Percentiles rank a stretch among this genome's conserved stretches.
Evolutionary conservation across 2,888 invertebrate genomes (phyloP).

Genomic region (Acronicta alni): DNA sequence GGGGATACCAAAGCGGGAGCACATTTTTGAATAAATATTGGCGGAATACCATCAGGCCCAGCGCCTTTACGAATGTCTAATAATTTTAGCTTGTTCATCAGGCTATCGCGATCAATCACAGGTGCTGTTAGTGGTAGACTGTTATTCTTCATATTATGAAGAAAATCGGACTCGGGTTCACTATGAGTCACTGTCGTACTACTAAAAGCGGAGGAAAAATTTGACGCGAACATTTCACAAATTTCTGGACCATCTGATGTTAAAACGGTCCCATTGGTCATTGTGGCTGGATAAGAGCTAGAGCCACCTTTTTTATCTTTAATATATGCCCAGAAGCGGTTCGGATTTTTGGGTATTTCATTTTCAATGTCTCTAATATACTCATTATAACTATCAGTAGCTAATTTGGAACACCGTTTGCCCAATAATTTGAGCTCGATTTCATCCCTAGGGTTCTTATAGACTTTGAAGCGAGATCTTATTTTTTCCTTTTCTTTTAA

Average conservation of each 20-base stretch:
- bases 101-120: background rate
- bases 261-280: background rate
- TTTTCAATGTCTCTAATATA: background rate
- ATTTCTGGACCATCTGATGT: background rate
- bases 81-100: background rate
- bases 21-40: background rate
- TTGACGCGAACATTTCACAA: background rate
- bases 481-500: background rate
- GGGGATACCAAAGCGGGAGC: background rate
- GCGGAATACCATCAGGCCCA: background rate
- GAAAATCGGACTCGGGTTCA: background rate
- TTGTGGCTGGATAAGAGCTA: background rate
- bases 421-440: background rate
- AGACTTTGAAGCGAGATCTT: background rate
- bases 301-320: background rate
- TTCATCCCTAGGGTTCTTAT: background rate
- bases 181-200: background rate
- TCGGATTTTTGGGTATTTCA: background rate
- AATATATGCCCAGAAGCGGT: background rate
- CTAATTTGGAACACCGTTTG: background rate
- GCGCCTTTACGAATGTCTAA: background rate
- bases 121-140: background rate
- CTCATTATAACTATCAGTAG: background rate
- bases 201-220: background rate
- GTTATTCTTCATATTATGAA: background rate